Evolutionary conservation across 2,113 vertebrate species (phyloP).

Genomic region (Sisor rabdophorus): DNA sequence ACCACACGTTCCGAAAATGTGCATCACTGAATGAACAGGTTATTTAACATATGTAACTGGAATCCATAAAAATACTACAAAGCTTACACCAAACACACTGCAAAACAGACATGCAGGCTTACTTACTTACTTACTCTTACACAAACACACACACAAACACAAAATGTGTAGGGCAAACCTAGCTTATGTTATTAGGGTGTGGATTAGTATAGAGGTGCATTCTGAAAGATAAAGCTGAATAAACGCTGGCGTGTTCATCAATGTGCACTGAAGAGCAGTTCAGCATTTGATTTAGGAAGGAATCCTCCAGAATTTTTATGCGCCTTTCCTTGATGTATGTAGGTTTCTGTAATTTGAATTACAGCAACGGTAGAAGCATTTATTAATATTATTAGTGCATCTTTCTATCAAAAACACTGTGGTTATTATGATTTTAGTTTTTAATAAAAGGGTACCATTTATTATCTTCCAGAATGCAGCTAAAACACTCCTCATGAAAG

Average conservation of each 20-base stretch:
- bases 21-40: background rate
- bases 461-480: constrained; percentile 27
- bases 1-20: too few relatives aligned
- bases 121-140: too few relatives aligned
- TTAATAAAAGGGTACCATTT: too few relatives aligned
- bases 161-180: too few relatives aligned
- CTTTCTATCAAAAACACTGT: too few relatives aligned
- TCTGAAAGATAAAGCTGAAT: constrained; percentile 25
- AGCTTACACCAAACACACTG: background rate
- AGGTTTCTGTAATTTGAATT: background rate
- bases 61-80: background rate
- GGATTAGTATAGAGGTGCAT: background rate
- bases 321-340: background rate
- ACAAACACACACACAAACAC: background rate
- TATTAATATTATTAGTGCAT: too few relatives aligned
- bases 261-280: background rate
- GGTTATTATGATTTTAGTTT: background rate
- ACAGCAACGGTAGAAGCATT: too few relatives aligned
- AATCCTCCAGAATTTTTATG: background rate
- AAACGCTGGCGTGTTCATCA: background rate
- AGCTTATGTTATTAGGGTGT: background rate
- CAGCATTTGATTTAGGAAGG: background rate
- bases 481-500: background rate
- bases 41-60: background rate
- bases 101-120: background rate